Evolutionary conservation across 2,797 vertebrate genomes (phyloP).

Genomic region (Sciurus vulgaris): DNA sequence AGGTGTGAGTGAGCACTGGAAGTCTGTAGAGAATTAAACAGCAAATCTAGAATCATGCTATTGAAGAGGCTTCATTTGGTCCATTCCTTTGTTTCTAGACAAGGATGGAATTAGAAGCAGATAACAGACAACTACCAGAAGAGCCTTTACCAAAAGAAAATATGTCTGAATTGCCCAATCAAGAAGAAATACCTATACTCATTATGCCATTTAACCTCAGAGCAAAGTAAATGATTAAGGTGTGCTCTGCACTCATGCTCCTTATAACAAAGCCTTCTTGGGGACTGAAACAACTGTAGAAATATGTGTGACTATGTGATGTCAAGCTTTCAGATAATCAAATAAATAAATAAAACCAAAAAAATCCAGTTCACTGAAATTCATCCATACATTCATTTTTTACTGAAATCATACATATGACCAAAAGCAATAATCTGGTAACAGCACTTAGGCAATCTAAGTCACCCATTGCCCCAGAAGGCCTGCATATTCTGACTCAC

Average conservation of each 20-base stretch:
- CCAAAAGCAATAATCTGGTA: slow-evolving; percentile 53
- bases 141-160: slow-evolving; percentile 58
- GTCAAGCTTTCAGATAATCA: slow-evolving; percentile 34
- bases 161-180: slow-evolving; percentile 69
- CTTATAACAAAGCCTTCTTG: slow-evolving; percentile 79
- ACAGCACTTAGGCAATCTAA: neutral
- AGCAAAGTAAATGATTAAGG: slow-evolving; percentile 84
- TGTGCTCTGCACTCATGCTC: slow-evolving; percentile 39
- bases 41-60: neutral
- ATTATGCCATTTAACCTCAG: slow-evolving; percentile 77
- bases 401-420: neutral
- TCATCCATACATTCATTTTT: slow-evolving; percentile 2
- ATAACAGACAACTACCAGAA: slow-evolving; percentile 30
- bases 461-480: neutral
- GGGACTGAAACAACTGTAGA: slow-evolving; percentile 54
- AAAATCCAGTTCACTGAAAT: slow-evolving; percentile 46
- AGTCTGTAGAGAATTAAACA: slow-evolving; percentile 23
- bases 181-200: slow-evolving; percentile 74
- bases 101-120: slow-evolving; percentile 36
- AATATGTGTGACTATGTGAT: neutral
- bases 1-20: neutral
- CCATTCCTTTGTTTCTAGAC: slow-evolving; percentile 18
- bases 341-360: neutral
- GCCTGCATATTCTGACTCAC: neutral
- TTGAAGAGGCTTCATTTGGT: slow-evolving; percentile 22